Conservation (phyloP, 1,140 invertebrate species). For the Hirudo medicinalis region DNA sequence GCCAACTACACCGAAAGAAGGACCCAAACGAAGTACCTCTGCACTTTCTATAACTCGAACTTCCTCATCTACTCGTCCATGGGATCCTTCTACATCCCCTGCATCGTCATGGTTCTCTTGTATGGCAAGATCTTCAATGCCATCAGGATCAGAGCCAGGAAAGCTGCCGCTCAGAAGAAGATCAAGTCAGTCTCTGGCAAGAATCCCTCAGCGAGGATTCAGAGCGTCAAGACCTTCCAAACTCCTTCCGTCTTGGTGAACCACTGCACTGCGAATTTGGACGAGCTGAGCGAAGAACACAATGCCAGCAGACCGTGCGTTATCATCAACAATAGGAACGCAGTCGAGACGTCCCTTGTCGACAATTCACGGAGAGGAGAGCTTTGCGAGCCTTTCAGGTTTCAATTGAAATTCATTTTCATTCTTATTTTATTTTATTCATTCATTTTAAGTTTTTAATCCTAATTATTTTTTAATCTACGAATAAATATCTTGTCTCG, state of each 20-base stretch:
- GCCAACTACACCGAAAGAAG: conserved; percentile 53
- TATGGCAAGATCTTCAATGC: conserved; percentile 95
- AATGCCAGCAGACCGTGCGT: conserved; percentile 74
- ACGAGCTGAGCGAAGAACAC: conserved; percentile 14
- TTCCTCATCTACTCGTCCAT: conserved; percentile 96
- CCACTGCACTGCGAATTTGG: conserved; percentile 7
- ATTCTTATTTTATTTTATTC: too few species aligned
- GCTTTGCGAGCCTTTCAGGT: too few species aligned
- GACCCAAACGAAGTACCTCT: conserved; percentile 40
- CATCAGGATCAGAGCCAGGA: conserved; percentile 66
- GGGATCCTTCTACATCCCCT: conserved; percentile 97
- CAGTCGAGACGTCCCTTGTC: neutral
- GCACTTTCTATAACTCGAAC: conserved; percentile 91
- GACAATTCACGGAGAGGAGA: neutral
- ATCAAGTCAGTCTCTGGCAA: neutral
- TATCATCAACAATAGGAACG: conserved; percentile 64
- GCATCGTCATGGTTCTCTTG: conserved; percentile 94
- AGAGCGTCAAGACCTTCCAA: conserved; percentile 38
- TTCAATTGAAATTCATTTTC: too few species aligned
- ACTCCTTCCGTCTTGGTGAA: conserved; percentile 39
- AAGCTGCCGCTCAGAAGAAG: conserved; percentile 59
- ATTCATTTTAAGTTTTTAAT: too few species aligned
- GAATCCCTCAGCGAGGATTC: conserved; percentile 8
- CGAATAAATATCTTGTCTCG: too few species aligned
- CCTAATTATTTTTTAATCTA: too few species aligned